A percentile compares a stretch with the other conserved stretches of the same genome.
phyloP scores from a whole-genome alignment of 2,113 vertebrate species.

The Psettodes erumei region DNA sequence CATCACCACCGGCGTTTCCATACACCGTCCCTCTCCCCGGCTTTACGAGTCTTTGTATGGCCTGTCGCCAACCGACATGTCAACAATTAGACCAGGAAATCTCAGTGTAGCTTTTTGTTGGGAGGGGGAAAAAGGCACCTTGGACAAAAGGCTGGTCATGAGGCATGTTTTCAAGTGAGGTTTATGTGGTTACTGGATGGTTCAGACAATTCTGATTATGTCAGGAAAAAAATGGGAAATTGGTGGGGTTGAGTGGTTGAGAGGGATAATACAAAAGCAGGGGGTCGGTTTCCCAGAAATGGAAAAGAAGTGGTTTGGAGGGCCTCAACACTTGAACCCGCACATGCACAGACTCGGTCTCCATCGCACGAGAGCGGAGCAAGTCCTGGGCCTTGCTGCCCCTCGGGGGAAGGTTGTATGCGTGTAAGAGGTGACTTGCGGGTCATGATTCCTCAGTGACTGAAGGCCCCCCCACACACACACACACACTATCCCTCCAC shows the following conservation, averaged over 20 bases:
- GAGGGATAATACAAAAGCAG: conserved; percentile 77
- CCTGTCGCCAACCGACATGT: conserved; percentile 61
- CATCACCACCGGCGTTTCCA: conserved; percentile 33
- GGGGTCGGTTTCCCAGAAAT: conserved; percentile 83
- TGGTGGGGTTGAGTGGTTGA: conserved; percentile 65
- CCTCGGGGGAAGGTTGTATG: conserved; percentile 51
- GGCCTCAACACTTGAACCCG: conserved; percentile 70
- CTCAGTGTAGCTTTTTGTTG: conserved; percentile 53
- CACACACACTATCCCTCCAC: conserved; percentile 40
- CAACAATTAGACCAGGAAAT: conserved; percentile 71
- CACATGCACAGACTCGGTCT: conserved; percentile 58
- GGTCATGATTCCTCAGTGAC: conserved; percentile 58
- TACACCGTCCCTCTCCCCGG: conserved; percentile 1
- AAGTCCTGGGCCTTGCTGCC: conserved; percentile 34
- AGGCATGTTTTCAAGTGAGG: conserved; percentile 76
- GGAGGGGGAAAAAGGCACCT: conserved; percentile 59
- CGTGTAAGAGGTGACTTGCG: conserved; percentile 56
- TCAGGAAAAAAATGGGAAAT: conserved; percentile 70
- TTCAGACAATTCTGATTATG: conserved; percentile 78
- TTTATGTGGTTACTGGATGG: conserved; percentile 81
- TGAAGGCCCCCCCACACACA: conserved; percentile 34
- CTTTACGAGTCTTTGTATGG: conserved; percentile 26
- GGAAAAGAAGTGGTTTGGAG: conserved; percentile 79
- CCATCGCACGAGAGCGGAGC: conserved; percentile 69
- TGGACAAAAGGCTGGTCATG: conserved; percentile 66